Evolutionary conservation across 2,888 invertebrate species (phyloP).

Genomic region (Cephus pygmeus): DNA sequence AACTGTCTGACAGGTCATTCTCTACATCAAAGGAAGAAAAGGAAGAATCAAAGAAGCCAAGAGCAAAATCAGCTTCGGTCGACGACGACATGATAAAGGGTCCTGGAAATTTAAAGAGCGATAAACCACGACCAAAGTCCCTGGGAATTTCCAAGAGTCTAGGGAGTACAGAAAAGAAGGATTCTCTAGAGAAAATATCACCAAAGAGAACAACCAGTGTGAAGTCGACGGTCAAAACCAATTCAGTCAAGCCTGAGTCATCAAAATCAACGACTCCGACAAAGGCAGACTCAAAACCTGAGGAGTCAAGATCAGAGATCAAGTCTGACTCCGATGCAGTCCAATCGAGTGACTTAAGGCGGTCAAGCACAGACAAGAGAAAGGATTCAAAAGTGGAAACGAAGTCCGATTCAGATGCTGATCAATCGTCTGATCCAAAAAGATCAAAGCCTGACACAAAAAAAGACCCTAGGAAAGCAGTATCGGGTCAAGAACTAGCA

Average conservation of each 20-base stretch:
- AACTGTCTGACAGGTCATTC: conserved; percentile 54
- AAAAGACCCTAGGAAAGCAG: conserved; percentile 48
- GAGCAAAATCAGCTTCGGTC: conserved; percentile 59
- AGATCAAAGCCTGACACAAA: conserved; percentile 52
- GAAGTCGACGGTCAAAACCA: conserved; percentile 72
- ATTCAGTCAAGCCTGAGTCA: conserved; percentile 68
- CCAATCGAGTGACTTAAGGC: conserved; percentile 71
- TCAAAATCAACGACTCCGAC: background rate
- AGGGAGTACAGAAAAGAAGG: conserved; percentile 58
- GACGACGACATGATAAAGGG: conserved; percentile 60
- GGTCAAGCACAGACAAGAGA: conserved; percentile 44
- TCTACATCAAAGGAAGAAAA: conserved; percentile 53
- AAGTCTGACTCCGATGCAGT: conserved; percentile 52
- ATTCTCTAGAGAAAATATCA: conserved; percentile 57
- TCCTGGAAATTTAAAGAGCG: conserved; percentile 39
- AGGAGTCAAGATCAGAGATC: conserved; percentile 14
- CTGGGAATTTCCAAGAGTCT: conserved; percentile 62
- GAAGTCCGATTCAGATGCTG: conserved; percentile 42
- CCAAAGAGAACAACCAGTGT: conserved; percentile 49
- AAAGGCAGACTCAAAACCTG: background rate
- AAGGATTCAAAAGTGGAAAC: conserved; percentile 13
- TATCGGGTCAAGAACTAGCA: conserved; percentile 70
- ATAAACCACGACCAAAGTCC: conserved; percentile 59
- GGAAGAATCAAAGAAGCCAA: conserved; percentile 50
- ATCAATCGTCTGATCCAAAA: conserved; percentile 72